A percentile compares a stretch with the other conserved stretches of the same genome.
Evolutionary conservation across 1,140 invertebrate species (phyloP).

Genomic region (Brachionus manjavacas): DNA sequence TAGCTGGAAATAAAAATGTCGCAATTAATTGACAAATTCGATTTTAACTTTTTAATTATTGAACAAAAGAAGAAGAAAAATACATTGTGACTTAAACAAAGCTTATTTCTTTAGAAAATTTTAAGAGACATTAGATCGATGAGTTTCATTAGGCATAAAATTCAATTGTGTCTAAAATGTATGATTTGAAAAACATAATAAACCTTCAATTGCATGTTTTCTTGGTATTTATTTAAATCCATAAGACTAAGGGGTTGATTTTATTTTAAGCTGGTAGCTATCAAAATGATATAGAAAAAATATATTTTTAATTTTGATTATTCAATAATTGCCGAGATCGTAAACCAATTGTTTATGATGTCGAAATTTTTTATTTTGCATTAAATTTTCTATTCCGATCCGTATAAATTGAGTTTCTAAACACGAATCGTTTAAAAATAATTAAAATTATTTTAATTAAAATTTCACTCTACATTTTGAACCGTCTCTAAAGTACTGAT

Average conservation of each 20-base stretch:
- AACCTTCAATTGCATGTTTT: background rate
- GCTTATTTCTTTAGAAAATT: background rate
- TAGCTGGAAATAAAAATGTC: background rate
- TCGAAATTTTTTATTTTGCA: background rate
- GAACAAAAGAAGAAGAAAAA: background rate
- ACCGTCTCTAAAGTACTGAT: conserved; percentile 2
- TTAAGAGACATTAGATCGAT: background rate
- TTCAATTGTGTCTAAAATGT: background rate
- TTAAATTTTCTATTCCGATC: background rate
- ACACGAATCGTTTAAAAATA: background rate
- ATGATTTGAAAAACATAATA: background rate
- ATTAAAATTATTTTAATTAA: background rate
- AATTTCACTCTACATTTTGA: background rate
- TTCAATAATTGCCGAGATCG: background rate
- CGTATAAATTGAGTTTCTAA: background rate
- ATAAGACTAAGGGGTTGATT: background rate
- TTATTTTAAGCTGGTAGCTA: background rate
- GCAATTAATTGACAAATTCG: background rate
- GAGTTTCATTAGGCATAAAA: background rate
- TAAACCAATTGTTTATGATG: background rate
- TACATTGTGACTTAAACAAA: background rate
- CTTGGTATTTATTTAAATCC: background rate
- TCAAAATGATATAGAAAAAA: background rate
- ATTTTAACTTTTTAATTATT: background rate
- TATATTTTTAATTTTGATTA: background rate